A percentile compares a stretch with the other conserved stretches of the same genome.
These are phyloP conservation scores for Anguilla rostrata DNA, from an alignment of 2,113 vertebrate genomes.

Conservation along the genomic window DNA sequence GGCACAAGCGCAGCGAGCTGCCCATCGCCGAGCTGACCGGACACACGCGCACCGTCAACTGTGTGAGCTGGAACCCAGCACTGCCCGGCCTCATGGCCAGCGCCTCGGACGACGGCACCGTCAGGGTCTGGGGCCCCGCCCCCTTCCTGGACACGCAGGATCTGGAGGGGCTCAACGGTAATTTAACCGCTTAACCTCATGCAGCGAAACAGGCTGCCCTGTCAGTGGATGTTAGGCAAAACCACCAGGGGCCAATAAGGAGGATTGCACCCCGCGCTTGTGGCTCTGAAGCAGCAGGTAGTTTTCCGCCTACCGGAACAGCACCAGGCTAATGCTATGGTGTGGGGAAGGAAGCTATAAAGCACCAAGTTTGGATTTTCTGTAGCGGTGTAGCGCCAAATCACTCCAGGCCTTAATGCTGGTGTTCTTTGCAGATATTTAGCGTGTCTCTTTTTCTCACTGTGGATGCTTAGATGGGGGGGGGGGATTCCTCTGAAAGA, in stretches of 20 bases:
- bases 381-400: too few relatives aligned
- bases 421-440: too few relatives aligned
- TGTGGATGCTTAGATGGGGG: neutral
- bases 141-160: slow-evolving; percentile 92
- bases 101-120: slow-evolving; percentile 96
- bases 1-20: slow-evolving; percentile 95
- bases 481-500: neutral
- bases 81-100: slow-evolving; percentile 96
- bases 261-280: too few relatives aligned
- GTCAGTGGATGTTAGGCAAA: too few relatives aligned
- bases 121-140: slow-evolving; percentile 97
- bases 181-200: neutral
- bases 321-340: too few relatives aligned
- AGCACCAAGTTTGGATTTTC: too few relatives aligned
- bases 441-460: neutral
- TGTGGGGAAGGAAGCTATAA: too few relatives aligned
- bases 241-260: too few relatives aligned
- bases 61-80: slow-evolving; percentile 98
- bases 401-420: too few relatives aligned
- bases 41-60: slow-evolving; percentile 97
- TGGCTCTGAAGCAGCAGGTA: too few relatives aligned
- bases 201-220: neutral
- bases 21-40: slow-evolving; percentile 96
- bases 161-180: slow-evolving; percentile 82
- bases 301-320: too few relatives aligned